phyloP scores from a whole-genome alignment of 2,797 vertebrate genomes.

The Rhabdomys pumilio region DNA sequence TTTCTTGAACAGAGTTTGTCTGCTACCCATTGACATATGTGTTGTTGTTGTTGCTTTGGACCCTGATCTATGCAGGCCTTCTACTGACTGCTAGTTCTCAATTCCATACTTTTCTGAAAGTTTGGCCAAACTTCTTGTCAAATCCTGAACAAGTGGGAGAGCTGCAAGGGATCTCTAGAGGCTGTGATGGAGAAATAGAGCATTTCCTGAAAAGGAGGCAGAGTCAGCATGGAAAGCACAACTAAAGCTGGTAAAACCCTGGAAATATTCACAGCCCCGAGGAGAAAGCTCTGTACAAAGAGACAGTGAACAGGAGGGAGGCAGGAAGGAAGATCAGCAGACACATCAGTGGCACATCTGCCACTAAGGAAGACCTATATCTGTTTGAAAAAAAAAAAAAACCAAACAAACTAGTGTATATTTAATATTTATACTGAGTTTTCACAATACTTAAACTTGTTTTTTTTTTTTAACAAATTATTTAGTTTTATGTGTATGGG shows the following conservation, averaged over 20 bases:
- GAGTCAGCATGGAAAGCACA: no score
- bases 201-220: no score
- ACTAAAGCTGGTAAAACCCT: neutral
- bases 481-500: neutral
- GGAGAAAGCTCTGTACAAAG: no score
- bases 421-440: neutral
- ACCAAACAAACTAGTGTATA: neutral
- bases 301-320: accelerated
- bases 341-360: no score
- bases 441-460: neutral
- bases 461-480: no score
- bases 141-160: neutral
- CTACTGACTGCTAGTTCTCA: neutral
- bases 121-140: neutral
- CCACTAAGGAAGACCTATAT: neutral
- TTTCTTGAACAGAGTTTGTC: neutral
- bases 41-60: neutral
- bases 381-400: neutral
- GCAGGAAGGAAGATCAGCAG: no score
- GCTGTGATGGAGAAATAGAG: neutral
- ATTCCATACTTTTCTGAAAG: neutral
- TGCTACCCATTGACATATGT: neutral
- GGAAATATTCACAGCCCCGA: neutral
- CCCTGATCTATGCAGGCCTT: neutral
- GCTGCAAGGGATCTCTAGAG: neutral